Evolutionary conservation across 2,888 invertebrate genomes (phyloP).

Genomic region (Tenthredo livida): DNA sequence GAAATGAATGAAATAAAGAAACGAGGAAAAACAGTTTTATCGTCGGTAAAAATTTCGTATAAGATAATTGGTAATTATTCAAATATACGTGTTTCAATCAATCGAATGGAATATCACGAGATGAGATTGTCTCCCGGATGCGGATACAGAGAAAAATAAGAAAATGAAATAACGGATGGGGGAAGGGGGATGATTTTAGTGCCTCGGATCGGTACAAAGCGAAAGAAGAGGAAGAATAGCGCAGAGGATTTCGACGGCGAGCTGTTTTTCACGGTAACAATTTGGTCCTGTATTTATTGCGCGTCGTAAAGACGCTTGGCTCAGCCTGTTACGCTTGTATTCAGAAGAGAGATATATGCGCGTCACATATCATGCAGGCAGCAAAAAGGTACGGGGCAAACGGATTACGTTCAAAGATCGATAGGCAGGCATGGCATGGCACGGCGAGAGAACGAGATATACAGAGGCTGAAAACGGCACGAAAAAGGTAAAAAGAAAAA

Average conservation of each 20-base stretch:
- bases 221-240: conserved; percentile 1
- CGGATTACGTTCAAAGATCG: conserved; percentile 71
- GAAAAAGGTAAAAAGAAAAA: not conserved
- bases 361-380: conserved; percentile 72
- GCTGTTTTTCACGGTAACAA: conserved; percentile 59
- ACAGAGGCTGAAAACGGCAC: not conserved
- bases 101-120: not conserved
- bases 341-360: conserved; percentile 73
- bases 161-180: not conserved
- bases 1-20: not conserved
- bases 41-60: not conserved
- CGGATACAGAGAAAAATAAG: not conserved
- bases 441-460: conserved; percentile 13
- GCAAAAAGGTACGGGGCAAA: conserved; percentile 59
- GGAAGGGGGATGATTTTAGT: conserved; percentile 1
- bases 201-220: conserved; percentile 19
- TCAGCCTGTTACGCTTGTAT: conserved; percentile 67
- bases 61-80: not conserved
- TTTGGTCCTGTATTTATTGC: conserved; percentile 68
- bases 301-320: conserved; percentile 63
- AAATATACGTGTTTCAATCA: not conserved
- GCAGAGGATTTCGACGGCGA: conserved; percentile 35
- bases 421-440: conserved; percentile 61
- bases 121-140: not conserved
- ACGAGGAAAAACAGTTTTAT: not conserved